phyloP scores from a whole-genome alignment of 2,797 vertebrate genomes.

The Distichodus sexfasciatus region DNA sequence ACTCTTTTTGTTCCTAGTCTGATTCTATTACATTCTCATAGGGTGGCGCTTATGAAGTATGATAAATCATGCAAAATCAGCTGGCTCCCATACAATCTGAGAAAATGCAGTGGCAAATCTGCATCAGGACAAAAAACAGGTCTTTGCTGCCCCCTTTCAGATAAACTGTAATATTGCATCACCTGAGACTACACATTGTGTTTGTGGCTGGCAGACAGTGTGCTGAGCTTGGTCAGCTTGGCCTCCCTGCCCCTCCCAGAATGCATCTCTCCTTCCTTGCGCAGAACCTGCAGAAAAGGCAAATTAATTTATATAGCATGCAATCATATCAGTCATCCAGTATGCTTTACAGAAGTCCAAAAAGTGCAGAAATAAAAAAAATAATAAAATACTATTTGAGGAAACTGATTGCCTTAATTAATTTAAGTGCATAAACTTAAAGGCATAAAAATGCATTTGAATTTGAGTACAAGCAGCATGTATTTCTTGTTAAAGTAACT shows the following conservation, averaged over 20 bases:
- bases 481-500: too few species aligned
- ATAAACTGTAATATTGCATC: slow-evolving; percentile 57
- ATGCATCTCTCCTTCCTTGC: slow-evolving; percentile 46
- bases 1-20: too few species aligned
- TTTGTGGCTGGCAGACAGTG: slow-evolving; percentile 37
- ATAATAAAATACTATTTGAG: too few species aligned
- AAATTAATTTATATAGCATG: too few species aligned
- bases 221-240: slow-evolving; percentile 52
- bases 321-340: too few species aligned
- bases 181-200: background rate
- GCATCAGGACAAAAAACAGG: slow-evolving; percentile 45
- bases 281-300: slow-evolving; percentile 43
- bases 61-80: background rate
- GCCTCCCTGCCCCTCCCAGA: slow-evolving; percentile 40
- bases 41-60: background rate
- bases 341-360: too few species aligned
- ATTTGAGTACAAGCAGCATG: too few species aligned
- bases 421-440: too few species aligned
- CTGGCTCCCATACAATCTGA: background rate
- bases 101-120: background rate
- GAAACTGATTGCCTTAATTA: too few species aligned
- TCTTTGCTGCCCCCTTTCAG: slow-evolving; percentile 69
- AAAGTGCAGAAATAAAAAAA: too few species aligned
- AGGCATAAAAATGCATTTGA: too few species aligned
- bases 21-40: too few species aligned